Evolutionary conservation across 2,888 invertebrate genomes (phyloP).

Genomic region (Pyralis farinalis): DNA sequence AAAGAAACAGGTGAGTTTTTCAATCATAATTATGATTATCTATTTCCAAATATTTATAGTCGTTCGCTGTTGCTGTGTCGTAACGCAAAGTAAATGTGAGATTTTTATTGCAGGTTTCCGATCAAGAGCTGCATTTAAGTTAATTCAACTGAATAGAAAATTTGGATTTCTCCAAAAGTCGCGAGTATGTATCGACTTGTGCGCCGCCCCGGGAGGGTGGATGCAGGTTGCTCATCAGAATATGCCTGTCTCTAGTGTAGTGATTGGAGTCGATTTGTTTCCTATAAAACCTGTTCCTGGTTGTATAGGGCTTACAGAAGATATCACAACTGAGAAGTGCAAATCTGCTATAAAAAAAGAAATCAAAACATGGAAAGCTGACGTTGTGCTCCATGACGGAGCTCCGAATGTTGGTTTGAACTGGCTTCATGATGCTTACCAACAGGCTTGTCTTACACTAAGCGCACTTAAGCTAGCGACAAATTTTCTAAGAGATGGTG

Average conservation of each 20-base stretch:
- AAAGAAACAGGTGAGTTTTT: conserved; percentile 94
- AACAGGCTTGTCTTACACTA: conserved; percentile 95
- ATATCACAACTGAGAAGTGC: conserved; percentile 98
- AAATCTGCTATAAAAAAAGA: conserved; percentile 89
- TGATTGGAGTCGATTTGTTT: conserved; percentile 97
- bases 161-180: conserved; percentile 98
- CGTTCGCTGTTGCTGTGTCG: neutral
- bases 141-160: conserved; percentile 98
- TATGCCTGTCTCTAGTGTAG: conserved; percentile 97
- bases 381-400: conserved; percentile 97
- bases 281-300: conserved; percentile 94
- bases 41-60: too few species aligned
- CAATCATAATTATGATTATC: too few species aligned
- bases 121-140: conserved; percentile 99
- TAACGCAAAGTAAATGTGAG: too few species aligned
- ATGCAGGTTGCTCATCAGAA: conserved; percentile 99
- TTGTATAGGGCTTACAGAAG: conserved; percentile 93
- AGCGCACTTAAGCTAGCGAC: conserved; percentile 96
- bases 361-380: conserved; percentile 97
- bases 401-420: conserved; percentile 98
- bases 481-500: conserved; percentile 92
- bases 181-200: conserved; percentile 97
- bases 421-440: conserved; percentile 98
- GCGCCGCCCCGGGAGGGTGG: conserved; percentile 99
- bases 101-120: conserved; percentile 87